Percentiles rank a stretch among this genome's conserved stretches.
Conservation (phyloP, 1,140 invertebrate species). For the Drosophila repleta region DNA sequence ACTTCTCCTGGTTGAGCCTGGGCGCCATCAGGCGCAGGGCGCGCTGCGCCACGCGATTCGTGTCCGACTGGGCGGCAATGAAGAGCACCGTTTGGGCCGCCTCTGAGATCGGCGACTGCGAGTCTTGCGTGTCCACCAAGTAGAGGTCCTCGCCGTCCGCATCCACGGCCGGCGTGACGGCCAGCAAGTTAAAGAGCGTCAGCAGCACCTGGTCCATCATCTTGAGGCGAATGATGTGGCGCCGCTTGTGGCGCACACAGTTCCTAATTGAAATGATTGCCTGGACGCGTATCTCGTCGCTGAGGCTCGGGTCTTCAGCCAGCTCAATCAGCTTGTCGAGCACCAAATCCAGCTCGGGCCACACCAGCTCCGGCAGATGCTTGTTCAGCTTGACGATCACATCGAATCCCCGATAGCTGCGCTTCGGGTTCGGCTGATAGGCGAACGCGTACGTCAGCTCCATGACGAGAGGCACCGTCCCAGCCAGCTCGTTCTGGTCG, state of each 20-base stretch:
- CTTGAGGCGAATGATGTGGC: conserved; percentile 20
- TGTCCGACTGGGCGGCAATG: conserved; percentile 14
- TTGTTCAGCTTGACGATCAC: conserved; percentile 20
- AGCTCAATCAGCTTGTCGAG: conserved; percentile 18
- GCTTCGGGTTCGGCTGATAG: not conserved
- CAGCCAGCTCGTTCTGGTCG: not conserved
- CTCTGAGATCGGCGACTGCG: not conserved
- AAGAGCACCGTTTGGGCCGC: conserved; percentile 9
- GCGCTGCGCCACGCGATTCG: conserved; percentile 19
- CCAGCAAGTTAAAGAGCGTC: conserved; percentile 1
- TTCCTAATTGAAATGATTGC: not conserved
- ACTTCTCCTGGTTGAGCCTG: conserved; percentile 2
- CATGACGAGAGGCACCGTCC: conserved; percentile 11
- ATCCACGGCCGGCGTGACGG: conserved; percentile 2
- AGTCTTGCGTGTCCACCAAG: not conserved
- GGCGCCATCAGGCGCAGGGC: conserved; percentile 29
- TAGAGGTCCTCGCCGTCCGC: conserved; percentile 25
- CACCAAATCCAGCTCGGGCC: conserved; percentile 11
- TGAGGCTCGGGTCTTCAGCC: not conserved
- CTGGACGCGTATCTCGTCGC: conserved; percentile 9
- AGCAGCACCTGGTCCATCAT: conserved; percentile 38
- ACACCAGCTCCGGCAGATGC: conserved; percentile 18
- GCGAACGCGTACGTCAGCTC: conserved; percentile 3
- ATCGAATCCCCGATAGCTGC: conserved; percentile 14
- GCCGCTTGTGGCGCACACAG: conserved; percentile 2